Percentiles rank a stretch among this genome's conserved stretches.
Conservation (phyloP, 2,113 vertebrate species). For the Nicator chloris region DNA sequence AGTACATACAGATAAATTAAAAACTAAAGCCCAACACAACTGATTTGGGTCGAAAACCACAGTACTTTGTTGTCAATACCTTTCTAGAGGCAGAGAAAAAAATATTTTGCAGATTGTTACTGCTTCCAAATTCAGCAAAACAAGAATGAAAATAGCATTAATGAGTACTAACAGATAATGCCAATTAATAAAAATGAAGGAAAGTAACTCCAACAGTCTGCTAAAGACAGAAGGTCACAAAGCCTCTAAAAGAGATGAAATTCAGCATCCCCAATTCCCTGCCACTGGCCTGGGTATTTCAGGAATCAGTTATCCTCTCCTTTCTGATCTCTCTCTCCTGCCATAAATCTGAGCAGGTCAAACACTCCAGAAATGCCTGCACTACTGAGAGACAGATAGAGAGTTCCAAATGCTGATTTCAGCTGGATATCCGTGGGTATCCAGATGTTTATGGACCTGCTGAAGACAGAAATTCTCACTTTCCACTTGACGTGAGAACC, state of each 20-base stretch:
- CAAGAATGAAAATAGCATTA: not conserved
- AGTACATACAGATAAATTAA: not conserved
- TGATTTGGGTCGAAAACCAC: not conserved
- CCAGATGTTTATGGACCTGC: not conserved
- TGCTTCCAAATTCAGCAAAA: not conserved
- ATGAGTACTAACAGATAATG: not conserved
- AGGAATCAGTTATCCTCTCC: not conserved
- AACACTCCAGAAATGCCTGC: not conserved
- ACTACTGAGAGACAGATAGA: too few species aligned
- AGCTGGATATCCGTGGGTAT: rapidly evolving
- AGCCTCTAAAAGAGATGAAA: not conserved
- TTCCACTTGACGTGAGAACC: not conserved
- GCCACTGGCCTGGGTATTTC: not conserved
- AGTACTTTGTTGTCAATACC: not conserved
- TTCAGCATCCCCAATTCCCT: not conserved
- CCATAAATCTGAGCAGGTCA: not conserved
- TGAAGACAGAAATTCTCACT: not conserved
- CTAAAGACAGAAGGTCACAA: not conserved
- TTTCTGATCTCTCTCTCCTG: not conserved
- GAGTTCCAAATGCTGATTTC: not conserved
- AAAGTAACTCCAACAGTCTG: not conserved
- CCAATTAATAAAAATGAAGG: not conserved
- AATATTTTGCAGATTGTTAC: not conserved
- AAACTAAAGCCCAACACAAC: not conserved
- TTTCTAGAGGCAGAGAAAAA: not conserved